Evolutionary conservation across 2,797 vertebrate species (phyloP).

Genomic region (Podargus strigoides): DNA sequence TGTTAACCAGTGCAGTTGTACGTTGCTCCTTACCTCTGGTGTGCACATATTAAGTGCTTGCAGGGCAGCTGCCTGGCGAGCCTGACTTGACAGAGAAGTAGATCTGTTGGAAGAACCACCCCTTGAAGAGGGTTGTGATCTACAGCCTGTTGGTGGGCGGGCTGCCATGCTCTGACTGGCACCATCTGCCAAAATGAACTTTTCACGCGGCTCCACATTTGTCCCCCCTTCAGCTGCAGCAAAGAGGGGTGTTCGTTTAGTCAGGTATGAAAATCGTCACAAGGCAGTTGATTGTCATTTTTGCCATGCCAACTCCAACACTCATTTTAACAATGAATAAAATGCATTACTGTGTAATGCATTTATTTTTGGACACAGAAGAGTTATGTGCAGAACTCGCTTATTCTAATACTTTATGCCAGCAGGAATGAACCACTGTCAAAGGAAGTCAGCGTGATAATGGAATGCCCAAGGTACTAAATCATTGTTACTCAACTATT

Average conservation of each 20-base stretch:
- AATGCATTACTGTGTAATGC: constrained; percentile 77
- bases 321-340: constrained; percentile 69
- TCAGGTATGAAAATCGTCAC: neutral
- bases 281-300: constrained; percentile 16
- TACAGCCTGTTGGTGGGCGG: constrained; percentile 91
- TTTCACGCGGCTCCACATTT: constrained; percentile 94
- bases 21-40: constrained; percentile 81
- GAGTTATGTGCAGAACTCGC: constrained; percentile 57
- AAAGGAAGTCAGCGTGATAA: constrained; percentile 73
- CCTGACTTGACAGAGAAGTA: constrained; percentile 85
- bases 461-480: constrained; percentile 76
- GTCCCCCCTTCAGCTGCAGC: constrained; percentile 93
- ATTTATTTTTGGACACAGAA: constrained; percentile 72
- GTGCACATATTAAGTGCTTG: constrained; percentile 76
- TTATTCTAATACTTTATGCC: constrained; percentile 75
- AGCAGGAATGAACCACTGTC: constrained; percentile 73
- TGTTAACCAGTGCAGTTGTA: neutral
- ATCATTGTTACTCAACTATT: constrained; percentile 63
- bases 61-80: constrained; percentile 75
- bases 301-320: constrained; percentile 72
- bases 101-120: constrained; percentile 94
- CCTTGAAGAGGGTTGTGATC: constrained; percentile 92
- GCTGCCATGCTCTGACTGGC: constrained; percentile 94
- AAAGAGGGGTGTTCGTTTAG: neutral
- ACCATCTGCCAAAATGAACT: constrained; percentile 96